These are phyloP conservation scores for Drosophila oshimai DNA, from an alignment of 1,140 invertebrate species.

Conservation along the genomic window DNA sequence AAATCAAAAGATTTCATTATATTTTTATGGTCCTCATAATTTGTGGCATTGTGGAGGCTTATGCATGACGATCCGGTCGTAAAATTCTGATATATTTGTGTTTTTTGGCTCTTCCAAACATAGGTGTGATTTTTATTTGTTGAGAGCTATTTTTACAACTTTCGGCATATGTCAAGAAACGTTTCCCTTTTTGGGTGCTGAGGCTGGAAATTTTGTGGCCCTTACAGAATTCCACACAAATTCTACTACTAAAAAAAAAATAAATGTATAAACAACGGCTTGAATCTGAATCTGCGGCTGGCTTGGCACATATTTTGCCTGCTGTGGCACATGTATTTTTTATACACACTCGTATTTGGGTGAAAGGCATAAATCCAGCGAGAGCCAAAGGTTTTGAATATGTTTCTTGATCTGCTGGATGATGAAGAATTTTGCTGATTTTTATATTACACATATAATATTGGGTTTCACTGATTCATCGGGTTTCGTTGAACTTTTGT, in stretches of 20 bases:
- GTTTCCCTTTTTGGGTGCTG: conserved; percentile 36
- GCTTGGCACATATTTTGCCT: conserved; percentile 52
- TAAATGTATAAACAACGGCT: conserved; percentile 23
- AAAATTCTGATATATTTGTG: conserved; percentile 30
- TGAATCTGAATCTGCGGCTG: conserved; percentile 26
- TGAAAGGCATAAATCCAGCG: conserved; percentile 60
- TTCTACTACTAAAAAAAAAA: conserved; percentile 34
- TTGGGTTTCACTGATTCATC: conserved; percentile 12
- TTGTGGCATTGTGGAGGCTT: conserved; percentile 51
- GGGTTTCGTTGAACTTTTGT: neutral
- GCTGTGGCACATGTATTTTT: conserved; percentile 27
- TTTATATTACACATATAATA: conserved; percentile 14
- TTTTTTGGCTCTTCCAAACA: conserved; percentile 8
- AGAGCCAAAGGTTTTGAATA: conserved; percentile 27
- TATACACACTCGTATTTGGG: conserved; percentile 18
- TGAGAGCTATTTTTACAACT: conserved; percentile 50
- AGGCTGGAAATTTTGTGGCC: conserved; percentile 42
- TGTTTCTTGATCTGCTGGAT: conserved; percentile 27
- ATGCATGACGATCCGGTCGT: conserved; percentile 44
- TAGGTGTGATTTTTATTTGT: conserved; percentile 62
- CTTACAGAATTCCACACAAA: conserved; percentile 65
- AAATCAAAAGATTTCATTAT: conserved; percentile 40
- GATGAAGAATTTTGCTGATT: conserved; percentile 15
- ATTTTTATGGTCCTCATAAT: conserved; percentile 61
- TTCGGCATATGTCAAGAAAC: conserved; percentile 57